phyloP scores from a whole-genome alignment of 2,113 vertebrate species.

The Varanus salvator region DNA sequence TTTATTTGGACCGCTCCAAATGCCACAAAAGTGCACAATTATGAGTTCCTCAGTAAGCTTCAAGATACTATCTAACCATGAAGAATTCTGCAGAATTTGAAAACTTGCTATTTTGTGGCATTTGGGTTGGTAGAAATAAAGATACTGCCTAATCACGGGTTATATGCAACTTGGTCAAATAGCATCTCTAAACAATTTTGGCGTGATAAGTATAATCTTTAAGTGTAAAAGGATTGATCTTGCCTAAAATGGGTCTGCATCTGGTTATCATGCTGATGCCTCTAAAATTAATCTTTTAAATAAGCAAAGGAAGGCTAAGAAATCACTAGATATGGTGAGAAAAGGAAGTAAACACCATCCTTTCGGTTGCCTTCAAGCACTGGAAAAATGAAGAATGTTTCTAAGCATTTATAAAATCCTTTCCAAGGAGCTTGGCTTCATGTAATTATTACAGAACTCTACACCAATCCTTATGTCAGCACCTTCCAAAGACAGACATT shows the following conservation, averaged over 20 bases:
- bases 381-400: neutral
- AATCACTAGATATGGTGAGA: neutral
- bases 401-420: neutral
- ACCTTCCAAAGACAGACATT: neutral
- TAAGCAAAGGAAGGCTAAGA: neutral
- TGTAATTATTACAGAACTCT: neutral
- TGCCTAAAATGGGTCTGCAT: conserved; percentile 48
- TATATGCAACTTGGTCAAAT: no score
- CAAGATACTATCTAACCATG: no score
- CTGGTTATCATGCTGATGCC: conserved; percentile 34
- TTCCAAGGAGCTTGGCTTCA: neutral
- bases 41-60: no score
- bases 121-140: no score
- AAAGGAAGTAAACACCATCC: neutral
- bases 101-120: no score
- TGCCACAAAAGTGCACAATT: no score
- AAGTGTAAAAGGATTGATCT: neutral
- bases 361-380: neutral
- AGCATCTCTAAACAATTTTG: no score
- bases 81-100: no score
- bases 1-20: no score
- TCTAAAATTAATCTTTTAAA: neutral
- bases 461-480: neutral
- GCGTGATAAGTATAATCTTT: neutral
- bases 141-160: no score